Percentiles rank a stretch among this genome's conserved stretches.
Conservation (phyloP, 2,888 invertebrate genomes). For the Agriotes lineatus region DNA sequence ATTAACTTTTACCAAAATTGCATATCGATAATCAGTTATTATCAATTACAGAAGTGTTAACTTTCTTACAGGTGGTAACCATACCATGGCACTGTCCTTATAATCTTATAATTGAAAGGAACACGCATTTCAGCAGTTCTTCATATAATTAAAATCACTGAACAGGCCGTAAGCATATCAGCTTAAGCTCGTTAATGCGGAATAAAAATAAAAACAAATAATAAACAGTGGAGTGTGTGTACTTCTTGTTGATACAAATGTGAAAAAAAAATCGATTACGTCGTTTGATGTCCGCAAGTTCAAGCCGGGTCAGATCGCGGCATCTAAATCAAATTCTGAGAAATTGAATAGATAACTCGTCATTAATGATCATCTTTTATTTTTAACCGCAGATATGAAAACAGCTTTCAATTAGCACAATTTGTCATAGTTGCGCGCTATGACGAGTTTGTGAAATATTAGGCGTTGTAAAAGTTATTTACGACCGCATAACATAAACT, state of each 20-base stretch:
- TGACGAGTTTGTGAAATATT: conserved; percentile 48
- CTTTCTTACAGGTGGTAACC: too few relatives aligned
- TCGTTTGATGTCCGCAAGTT: conserved; percentile 29
- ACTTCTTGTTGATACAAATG: conserved; percentile 16
- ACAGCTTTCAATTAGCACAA: conserved; percentile 50
- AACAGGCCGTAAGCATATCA: not conserved
- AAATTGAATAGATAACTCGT: conserved; percentile 48
- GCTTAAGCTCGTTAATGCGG: not conserved
- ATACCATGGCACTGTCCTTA: too few relatives aligned
- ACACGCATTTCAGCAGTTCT: too few relatives aligned
- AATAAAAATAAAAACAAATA: conserved; percentile 22
- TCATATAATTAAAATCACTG: not conserved
- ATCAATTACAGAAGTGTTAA: too few relatives aligned
- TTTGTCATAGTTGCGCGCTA: conserved; percentile 47
- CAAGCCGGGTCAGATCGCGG: conserved; percentile 38
- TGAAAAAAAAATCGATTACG: conserved; percentile 39
- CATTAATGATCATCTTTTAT: conserved; percentile 48
- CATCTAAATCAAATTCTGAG: conserved; percentile 47
- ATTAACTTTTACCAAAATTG: too few relatives aligned
- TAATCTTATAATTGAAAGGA: too few relatives aligned
- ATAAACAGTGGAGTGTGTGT: not conserved
- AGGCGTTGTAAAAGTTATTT: conserved; percentile 46
- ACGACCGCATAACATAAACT: conserved; percentile 34
- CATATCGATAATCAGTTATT: too few relatives aligned
- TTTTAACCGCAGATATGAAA: conserved; percentile 41